Conservation (phyloP, 2,113 vertebrate genomes). For the Pseudois nayaur region DNA sequence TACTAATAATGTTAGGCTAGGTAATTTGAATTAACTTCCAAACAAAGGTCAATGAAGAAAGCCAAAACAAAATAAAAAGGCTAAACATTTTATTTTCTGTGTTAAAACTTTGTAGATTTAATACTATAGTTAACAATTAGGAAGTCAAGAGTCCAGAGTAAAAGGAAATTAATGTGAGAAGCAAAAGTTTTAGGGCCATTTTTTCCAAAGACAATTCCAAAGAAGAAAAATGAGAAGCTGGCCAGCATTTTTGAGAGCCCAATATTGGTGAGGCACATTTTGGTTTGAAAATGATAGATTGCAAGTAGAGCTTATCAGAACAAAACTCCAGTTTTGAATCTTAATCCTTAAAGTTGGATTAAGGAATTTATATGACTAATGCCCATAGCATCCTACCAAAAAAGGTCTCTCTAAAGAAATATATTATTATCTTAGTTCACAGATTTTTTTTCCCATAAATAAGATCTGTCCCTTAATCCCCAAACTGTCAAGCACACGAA, state of each 20-base stretch:
- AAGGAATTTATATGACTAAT: not conserved
- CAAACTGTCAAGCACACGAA: not conserved
- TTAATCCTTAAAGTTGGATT: not conserved
- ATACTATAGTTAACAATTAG: not conserved
- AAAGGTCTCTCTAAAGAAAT: not conserved
- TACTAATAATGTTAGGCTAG: not conserved
- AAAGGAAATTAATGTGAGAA: not conserved
- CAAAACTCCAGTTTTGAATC: not conserved
- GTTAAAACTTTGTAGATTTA: not conserved
- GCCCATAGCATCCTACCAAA: not conserved
- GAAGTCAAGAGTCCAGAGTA: not conserved
- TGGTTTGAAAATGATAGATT: not conserved
- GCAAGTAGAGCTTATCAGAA: not conserved
- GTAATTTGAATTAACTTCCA: not conserved
- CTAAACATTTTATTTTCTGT: not conserved
- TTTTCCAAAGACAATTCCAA: not conserved
- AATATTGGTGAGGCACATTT: not conserved
- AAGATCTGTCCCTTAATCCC: not conserved
- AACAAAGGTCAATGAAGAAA: not conserved
- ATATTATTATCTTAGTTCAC: not conserved
- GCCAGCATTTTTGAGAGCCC: not conserved
- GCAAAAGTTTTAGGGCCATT: not conserved
- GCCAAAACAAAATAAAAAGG: not conserved
- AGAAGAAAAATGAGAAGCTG: not conserved
- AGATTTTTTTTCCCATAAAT: not conserved